Base-by-base conservation (phyloP, 2,113 vertebrate genomes). In the Uria aalge region DNA sequence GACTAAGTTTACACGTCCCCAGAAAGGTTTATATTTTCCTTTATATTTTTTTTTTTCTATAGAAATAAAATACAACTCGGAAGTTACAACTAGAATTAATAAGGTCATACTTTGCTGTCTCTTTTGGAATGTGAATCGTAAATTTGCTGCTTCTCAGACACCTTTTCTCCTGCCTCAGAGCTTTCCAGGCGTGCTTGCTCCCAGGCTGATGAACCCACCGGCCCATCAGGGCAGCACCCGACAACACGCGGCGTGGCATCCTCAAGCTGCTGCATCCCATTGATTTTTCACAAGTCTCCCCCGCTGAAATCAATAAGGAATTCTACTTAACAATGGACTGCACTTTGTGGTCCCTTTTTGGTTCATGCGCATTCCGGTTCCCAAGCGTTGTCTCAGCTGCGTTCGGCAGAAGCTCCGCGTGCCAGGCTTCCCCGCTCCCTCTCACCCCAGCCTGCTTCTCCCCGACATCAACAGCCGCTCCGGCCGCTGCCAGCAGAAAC, bases 211-310 rank as follows among this genome's bases (percentile, higher is more conserved):
- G 45, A 93, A 84, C 50, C 72, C 80, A 56, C 3, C 75, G 91
- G 77, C 63, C 2, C 8, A 79, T 68, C 47, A 48, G 47, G 47
- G 47, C 47, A 85, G 53, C 93, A 60, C 27, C 83, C 43, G 23
- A 64, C 27, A 94, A 94, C 81, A 79, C 89, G 43, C 56, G 74
- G 81, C 24, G 4, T 15, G 62, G 90, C 78, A 85, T 85, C 89
- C 67, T 73, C 60, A 90, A 94, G 77, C 87, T 95, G 92, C 81
- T 79, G 81, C 22, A 20, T 16, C 24, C 59, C 93, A 95, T 88
- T 23, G 93, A 96, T 95, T 94, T 94, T 79, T 47, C 81, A 82
- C 71, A 95, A 71, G 87, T 90, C 92, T 96, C 87, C 88, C 84
- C 77, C 36, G 27, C 62, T 27, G 71, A 88, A 96, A 97, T 96